Evolutionary conservation across 2,113 vertebrate species (phyloP).

Genomic region (Tachycineta bicolor): DNA sequence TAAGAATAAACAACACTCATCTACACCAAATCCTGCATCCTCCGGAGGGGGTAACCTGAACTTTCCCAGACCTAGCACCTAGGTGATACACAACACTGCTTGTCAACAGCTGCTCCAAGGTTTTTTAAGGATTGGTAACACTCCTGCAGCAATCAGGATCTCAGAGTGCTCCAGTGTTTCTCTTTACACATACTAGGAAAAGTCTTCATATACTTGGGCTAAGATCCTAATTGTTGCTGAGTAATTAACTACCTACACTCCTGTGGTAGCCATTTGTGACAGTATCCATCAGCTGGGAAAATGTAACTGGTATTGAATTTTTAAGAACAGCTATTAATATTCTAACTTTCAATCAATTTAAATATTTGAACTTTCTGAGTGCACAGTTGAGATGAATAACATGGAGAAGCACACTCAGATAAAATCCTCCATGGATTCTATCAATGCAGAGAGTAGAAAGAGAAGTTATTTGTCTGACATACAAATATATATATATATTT

Average conservation of each 20-base stretch:
- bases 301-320: neutral
- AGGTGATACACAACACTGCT: neutral
- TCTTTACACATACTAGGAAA: neutral
- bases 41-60: neutral
- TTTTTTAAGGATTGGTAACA: neutral
- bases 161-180: neutral
- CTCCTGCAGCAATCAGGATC: neutral
- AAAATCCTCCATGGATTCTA: constrained; percentile 53
- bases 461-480: constrained; percentile 58
- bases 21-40: neutral
- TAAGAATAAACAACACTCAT: neutral
- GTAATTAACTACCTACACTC: neutral
- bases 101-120: neutral
- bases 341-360: constrained; percentile 62
- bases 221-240: neutral
- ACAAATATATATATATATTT: constrained; percentile 21
- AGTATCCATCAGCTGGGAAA: neutral
- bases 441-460: constrained; percentile 43
- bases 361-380: constrained; percentile 62
- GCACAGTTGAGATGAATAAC: constrained; percentile 44
- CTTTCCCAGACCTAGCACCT: neutral
- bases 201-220: neutral
- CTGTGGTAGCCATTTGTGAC: neutral
- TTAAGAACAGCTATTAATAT: constrained; percentile 27
- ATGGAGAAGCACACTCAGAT: constrained; percentile 33